Percentiles rank a stretch among this genome's conserved stretches.
phyloP scores from a whole-genome alignment of 2,113 vertebrate species.

The Neomonachus schauinslandi region DNA sequence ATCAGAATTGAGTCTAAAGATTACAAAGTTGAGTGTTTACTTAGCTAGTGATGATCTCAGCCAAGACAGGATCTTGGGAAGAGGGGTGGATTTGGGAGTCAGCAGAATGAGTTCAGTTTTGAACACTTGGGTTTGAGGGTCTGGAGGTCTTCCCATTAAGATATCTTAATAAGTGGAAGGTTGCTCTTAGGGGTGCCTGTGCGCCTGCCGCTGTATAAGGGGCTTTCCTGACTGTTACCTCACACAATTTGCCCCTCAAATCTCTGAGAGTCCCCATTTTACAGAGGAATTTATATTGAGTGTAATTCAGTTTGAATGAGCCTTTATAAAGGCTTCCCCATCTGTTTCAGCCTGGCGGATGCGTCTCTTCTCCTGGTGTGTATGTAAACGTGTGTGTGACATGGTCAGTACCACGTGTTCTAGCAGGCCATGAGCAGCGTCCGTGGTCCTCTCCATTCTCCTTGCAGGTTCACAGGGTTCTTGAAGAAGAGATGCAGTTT shows the following conservation, averaged over 20 bases:
- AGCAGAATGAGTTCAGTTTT: not conserved
- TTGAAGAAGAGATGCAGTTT: not conserved
- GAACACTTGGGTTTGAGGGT: not conserved
- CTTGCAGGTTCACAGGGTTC: not conserved
- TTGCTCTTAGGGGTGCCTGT: not conserved
- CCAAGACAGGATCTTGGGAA: not conserved
- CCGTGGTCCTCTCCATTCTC: not conserved
- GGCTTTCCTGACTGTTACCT: not conserved
- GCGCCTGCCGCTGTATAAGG: not conserved
- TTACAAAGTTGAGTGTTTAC: not conserved
- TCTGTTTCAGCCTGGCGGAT: not conserved
- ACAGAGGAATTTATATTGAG: not conserved
- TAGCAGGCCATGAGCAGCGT: not conserved
- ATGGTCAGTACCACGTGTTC: not conserved
- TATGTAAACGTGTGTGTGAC: not conserved
- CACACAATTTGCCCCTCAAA: not conserved
- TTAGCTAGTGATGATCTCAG: not conserved
- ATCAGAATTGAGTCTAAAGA: not conserved
- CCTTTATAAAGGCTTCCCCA: not conserved
- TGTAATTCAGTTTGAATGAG: not conserved
- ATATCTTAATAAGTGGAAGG: not conserved
- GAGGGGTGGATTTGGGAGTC: not conserved
- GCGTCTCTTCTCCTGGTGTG: not conserved
- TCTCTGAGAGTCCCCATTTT: not conserved
- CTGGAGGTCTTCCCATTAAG: not conserved